Conservation (phyloP, 2,113 vertebrate species). For the Nothobranchius kuhntae region DNA sequence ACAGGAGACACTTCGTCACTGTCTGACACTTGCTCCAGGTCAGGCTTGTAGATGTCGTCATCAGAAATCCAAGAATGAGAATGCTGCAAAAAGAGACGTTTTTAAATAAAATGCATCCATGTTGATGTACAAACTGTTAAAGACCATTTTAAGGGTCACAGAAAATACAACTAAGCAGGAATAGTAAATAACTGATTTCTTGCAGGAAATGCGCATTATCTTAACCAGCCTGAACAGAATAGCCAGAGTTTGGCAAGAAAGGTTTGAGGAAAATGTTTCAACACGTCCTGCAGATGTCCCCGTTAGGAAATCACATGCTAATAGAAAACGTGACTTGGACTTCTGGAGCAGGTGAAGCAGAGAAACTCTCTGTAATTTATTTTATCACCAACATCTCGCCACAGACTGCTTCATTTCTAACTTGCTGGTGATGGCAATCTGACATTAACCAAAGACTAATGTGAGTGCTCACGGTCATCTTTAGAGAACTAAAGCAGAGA, state of each 20-base stretch:
- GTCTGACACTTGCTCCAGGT: constrained; percentile 28
- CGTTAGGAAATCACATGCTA: constrained; percentile 5
- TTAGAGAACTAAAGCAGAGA: background rate
- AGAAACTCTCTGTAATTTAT: background rate
- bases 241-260: background rate
- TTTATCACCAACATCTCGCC: background rate
- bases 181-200: background rate
- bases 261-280: background rate
- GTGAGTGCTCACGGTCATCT: constrained; percentile 1
- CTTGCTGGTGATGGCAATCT: background rate
- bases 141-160: background rate
- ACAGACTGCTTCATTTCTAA: background rate
- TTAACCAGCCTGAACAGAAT: background rate
- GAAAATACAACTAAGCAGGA: background rate
- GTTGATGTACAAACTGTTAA: background rate
- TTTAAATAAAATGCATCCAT: background rate
- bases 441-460: background rate
- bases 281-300: background rate
- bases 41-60: constrained; percentile 89
- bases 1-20: constrained; percentile 25
- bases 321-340: background rate
- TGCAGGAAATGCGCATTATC: background rate
- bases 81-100: constrained; percentile 68
- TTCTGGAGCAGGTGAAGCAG: background rate
- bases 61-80: constrained; percentile 90